A percentile compares a stretch with the other conserved stretches of the same genome.
phyloP scores from a whole-genome alignment of 2,797 vertebrate species.

The Betta splendens region DNA sequence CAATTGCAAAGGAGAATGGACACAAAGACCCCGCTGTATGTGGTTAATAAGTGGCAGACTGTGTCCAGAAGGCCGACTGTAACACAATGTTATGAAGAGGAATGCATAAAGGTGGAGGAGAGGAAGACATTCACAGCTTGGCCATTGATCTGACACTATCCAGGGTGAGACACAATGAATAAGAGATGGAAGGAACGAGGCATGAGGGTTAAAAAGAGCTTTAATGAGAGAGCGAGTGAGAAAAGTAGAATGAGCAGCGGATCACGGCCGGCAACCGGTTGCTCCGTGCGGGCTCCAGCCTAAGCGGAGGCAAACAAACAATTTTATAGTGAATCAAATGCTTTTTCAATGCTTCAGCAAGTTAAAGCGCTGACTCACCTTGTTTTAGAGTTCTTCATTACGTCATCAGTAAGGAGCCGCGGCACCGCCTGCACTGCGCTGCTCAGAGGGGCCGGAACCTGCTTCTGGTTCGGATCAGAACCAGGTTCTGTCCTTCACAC shows the following conservation, averaged over 20 bases:
- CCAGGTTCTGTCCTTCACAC: too few species aligned
- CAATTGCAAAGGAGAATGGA: constrained; percentile 58
- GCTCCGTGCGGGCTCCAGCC: constrained; percentile 33
- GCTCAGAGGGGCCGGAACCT: too few species aligned
- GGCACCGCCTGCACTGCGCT: too few species aligned
- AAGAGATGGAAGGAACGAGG: constrained; percentile 26
- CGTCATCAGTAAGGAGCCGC: too few species aligned
- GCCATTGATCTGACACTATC: constrained; percentile 43
- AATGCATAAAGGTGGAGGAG: constrained; percentile 16
- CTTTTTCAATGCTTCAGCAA: too few species aligned
- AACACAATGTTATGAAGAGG: constrained; percentile 26
- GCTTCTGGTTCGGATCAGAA: too few species aligned
- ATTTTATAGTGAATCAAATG: too few species aligned
- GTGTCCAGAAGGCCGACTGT: constrained; percentile 48
- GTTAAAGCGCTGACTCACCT: too few species aligned
- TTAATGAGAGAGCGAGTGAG: constrained; percentile 45
- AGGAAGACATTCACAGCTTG: constrained; percentile 28
- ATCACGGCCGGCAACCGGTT: constrained; percentile 38
- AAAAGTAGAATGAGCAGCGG: constrained; percentile 36
- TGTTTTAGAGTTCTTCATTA: too few species aligned
- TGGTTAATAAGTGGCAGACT: constrained; percentile 50
- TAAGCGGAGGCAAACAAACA: too few species aligned
- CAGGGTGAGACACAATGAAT: constrained; percentile 39
- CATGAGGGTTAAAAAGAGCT: constrained; percentile 36
- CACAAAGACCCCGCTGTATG: constrained; percentile 53